phyloP scores from a whole-genome alignment of 1,140 invertebrate species.

The Mya arenaria region DNA sequence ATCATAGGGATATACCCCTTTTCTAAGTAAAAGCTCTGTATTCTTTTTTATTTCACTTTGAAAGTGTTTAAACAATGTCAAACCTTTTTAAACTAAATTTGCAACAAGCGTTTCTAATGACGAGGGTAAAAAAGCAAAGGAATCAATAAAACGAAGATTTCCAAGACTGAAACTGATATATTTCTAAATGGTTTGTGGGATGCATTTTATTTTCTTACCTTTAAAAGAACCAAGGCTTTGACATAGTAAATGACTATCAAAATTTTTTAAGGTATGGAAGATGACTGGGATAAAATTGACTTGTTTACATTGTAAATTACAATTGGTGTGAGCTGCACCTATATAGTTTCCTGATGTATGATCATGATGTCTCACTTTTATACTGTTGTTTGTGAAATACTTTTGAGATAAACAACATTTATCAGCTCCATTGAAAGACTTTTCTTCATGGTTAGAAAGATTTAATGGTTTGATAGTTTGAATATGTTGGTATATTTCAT shows the following conservation, averaged over 20 bases:
- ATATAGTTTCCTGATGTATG: constrained; percentile 41
- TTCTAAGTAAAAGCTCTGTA: constrained; percentile 39
- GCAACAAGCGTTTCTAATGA: constrained; percentile 45
- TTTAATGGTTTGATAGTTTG: constrained; percentile 37
- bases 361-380: constrained; percentile 46
- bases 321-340: constrained; percentile 39
- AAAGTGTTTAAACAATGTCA: constrained; percentile 37
- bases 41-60: constrained; percentile 24
- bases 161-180: constrained; percentile 50
- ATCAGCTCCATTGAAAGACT: constrained; percentile 6
- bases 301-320: constrained; percentile 52
- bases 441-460: constrained; percentile 20
- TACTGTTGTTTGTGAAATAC: constrained; percentile 25
- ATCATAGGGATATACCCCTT: constrained; percentile 56
- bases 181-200: constrained; percentile 79
- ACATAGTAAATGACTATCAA: constrained; percentile 78
- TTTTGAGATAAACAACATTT: constrained; percentile 51
- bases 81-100: constrained; percentile 48
- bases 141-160: constrained; percentile 50
- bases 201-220: constrained; percentile 71
- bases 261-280: constrained; percentile 80
- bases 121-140: constrained; percentile 44
- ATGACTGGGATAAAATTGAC: constrained; percentile 73
- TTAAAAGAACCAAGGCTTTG: constrained; percentile 68
- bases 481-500: not conserved